Conservation (phyloP, 1,140 invertebrate genomes). For the Drosophila punjabiensis region DNA sequence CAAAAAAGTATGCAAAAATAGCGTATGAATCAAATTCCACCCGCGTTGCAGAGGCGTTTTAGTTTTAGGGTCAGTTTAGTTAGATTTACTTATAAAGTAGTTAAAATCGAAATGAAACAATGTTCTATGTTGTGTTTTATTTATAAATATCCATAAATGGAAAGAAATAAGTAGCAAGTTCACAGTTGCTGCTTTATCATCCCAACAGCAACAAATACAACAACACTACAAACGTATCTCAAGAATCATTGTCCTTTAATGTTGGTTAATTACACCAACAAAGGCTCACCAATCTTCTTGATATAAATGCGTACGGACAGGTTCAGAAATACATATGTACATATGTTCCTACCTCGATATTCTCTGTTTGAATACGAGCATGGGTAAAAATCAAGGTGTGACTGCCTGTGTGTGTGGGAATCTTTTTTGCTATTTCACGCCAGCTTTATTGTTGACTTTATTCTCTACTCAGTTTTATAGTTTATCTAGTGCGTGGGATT, state of each 20-base stretch:
- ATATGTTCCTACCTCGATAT: background rate
- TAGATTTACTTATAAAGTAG: background rate
- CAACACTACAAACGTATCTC: background rate
- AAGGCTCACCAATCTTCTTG: background rate
- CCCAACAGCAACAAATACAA: background rate
- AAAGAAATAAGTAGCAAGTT: background rate
- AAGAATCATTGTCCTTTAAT: conserved; percentile 7
- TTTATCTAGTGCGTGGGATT: conserved; percentile 55
- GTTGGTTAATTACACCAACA: conserved; percentile 9
- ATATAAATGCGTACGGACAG: conserved; percentile 9
- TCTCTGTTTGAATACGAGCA: background rate
- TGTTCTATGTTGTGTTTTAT: background rate
- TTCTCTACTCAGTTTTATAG: conserved; percentile 37
- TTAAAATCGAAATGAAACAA: background rate
- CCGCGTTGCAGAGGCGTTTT: background rate
- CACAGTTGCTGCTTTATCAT: conserved; percentile 5
- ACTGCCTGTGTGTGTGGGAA: conserved; percentile 24
- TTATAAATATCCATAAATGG: too few relatives aligned
- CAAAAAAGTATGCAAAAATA: conserved; percentile 17
- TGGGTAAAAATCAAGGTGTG: conserved; percentile 24
- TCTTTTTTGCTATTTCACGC: conserved; percentile 21
- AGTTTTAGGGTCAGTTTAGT: background rate
- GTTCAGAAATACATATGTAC: conserved; percentile 5
- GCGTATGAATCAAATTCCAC: background rate
- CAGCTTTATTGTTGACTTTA: conserved; percentile 35